Conservation (phyloP, 2,797 vertebrate species). For the Luscinia luscinia region DNA sequence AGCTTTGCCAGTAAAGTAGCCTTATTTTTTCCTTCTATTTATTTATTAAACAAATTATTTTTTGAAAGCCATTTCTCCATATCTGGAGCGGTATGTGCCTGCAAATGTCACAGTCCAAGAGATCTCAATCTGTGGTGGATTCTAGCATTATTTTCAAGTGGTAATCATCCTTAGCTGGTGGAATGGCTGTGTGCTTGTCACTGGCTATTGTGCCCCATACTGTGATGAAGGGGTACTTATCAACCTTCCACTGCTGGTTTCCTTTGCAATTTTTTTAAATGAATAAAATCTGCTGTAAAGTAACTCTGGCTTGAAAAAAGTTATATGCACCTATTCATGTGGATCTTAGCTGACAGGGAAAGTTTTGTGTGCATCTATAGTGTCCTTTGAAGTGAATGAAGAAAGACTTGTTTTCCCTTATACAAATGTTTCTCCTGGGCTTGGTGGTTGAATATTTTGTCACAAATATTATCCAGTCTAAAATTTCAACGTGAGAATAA, state of each 20-base stretch:
- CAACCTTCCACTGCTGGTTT: accelerated
- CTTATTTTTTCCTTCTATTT: not conserved
- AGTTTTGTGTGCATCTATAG: not conserved
- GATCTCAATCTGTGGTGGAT: not conserved
- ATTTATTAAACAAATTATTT: not conserved
- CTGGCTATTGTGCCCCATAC: not conserved
- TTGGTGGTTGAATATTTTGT: not conserved
- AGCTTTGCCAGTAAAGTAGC: not conserved
- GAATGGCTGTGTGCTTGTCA: not conserved
- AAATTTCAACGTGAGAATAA: not conserved
- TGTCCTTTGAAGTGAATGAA: not conserved
- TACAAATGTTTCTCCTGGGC: not conserved
- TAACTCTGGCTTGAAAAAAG: not conserved
- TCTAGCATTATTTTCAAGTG: not conserved
- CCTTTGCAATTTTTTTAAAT: not conserved
- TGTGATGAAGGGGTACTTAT: not conserved
- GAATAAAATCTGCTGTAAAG: not conserved
- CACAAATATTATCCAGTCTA: not conserved
- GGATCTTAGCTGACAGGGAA: not conserved
- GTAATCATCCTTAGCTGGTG: not conserved
- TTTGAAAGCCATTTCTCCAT: not conserved
- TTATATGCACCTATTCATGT: not conserved
- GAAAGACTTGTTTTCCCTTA: not conserved
- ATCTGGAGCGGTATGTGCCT: not conserved
- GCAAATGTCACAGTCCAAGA: not conserved